Percentiles rank a stretch among this genome's conserved stretches.
Evolutionary conservation across 2,888 invertebrate genomes (phyloP).

Genomic region (Acanthococcus lagerstroemiae): DNA sequence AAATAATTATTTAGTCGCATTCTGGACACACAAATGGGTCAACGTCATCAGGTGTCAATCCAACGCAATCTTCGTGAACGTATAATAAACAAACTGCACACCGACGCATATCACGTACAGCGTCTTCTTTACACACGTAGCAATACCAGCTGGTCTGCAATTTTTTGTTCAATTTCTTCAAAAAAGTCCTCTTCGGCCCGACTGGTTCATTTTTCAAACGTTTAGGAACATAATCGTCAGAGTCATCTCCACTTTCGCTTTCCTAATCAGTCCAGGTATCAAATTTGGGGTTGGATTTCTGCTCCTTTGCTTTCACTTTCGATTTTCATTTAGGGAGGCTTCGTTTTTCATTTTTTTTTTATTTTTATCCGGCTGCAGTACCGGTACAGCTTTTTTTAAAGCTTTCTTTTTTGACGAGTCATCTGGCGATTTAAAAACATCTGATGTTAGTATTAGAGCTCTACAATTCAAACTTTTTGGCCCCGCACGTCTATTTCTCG

Average conservation of each 20-base stretch:
- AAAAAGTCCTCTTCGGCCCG: too few species aligned
- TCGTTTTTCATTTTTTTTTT: neutral
- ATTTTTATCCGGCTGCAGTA: neutral
- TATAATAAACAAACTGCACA: neutral
- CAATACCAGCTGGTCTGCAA: neutral
- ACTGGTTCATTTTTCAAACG: too few species aligned
- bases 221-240: too few species aligned
- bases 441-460: too few species aligned
- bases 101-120: neutral
- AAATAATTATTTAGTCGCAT: too few species aligned
- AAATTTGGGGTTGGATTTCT: neutral
- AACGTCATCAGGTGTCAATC: too few species aligned
- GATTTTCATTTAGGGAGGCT: neutral
- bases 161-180: neutral
- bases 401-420: neutral
- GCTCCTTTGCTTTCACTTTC: neutral
- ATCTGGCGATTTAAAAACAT: too few species aligned
- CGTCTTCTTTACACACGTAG: neutral
- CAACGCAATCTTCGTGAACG: too few species aligned
- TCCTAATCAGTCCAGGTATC: neutral
- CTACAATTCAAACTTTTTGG: neutral
- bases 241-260: neutral
- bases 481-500: neutral
- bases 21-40: too few species aligned
- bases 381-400: neutral